Evolutionary conservation across 2,888 invertebrate species (phyloP).

Genomic region (Dastarcus helophoroides): DNA sequence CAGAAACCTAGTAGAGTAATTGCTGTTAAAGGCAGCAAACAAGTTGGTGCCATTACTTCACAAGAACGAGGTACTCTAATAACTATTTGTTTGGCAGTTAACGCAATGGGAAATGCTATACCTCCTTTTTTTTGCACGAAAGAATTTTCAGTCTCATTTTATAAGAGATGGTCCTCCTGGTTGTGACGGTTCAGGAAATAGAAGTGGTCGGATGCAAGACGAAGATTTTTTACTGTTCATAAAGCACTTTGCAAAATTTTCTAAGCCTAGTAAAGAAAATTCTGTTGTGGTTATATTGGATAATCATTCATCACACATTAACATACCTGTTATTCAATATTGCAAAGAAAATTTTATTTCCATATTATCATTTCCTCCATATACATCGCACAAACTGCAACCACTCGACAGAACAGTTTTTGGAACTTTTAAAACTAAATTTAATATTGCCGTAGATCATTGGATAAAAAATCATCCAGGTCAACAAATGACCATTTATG

Average conservation of each 20-base stretch:
- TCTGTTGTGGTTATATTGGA: too few relatives aligned
- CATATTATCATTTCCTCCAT: slow-evolving; percentile 1
- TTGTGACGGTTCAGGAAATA: not conserved
- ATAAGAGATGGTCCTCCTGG: not conserved
- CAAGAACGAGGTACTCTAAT: not conserved
- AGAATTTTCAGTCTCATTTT: not conserved
- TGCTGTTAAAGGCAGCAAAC: not conserved
- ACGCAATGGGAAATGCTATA: slow-evolving; percentile 1
- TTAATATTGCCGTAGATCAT: not conserved
- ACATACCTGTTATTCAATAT: not conserved
- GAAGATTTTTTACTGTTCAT: not conserved
- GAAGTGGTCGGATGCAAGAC: not conserved
- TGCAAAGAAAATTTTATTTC: not conserved
- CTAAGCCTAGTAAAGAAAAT: too few relatives aligned
- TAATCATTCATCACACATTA: not conserved
- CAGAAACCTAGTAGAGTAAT: not conserved
- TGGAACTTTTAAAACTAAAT: not conserved
- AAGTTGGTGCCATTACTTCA: slow-evolving; percentile 1
- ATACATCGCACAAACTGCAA: slow-evolving; percentile 1
- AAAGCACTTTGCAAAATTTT: not conserved
- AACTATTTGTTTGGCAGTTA: slow-evolving; percentile 1
- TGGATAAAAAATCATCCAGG: slow-evolving; percentile 1
- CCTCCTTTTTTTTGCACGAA: not conserved
- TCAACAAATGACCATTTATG: not conserved
- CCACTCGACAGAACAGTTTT: not conserved